Percentiles rank a stretch among this genome's conserved stretches.
Conservation (phyloP, 92 coral and sea anemone species). For the Epizoanthus ramosus region DNA sequence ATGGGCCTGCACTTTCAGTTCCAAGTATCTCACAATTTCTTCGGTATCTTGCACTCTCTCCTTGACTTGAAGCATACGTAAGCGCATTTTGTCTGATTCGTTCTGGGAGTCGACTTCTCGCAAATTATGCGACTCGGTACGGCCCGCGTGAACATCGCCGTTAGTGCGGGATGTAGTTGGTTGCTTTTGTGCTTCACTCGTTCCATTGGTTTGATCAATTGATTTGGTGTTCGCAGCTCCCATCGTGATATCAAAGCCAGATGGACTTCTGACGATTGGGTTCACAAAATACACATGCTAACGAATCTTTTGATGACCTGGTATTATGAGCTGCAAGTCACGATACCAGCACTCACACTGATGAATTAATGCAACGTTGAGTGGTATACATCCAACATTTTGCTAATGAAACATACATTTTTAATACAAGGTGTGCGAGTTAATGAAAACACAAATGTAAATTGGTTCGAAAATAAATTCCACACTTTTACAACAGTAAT, state of each 20-base stretch:
- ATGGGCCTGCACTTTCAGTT: slow-evolving; percentile 12
- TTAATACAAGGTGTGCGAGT: too few species aligned
- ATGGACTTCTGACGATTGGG: neutral
- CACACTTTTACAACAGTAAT: too few species aligned
- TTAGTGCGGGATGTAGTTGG: neutral
- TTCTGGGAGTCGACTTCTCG: neutral
- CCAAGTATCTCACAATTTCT: slow-evolving; percentile 8
- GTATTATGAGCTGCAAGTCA: too few species aligned
- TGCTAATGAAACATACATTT: too few species aligned
- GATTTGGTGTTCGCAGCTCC: slow-evolving; percentile 17
- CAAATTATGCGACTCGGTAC: neutral
- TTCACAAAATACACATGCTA: neutral
- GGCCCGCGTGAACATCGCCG: neutral
- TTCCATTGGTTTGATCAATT: neutral
- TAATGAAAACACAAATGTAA: too few species aligned
- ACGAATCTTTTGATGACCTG: too few species aligned
- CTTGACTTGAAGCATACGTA: neutral
- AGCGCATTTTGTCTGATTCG: neutral
- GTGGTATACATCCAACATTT: too few species aligned
- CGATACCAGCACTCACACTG: too few species aligned
- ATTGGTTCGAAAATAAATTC: too few species aligned
- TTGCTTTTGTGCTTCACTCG: neutral
- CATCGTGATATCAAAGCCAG: neutral
- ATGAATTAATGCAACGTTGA: too few species aligned
- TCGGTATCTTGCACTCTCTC: slow-evolving; percentile 2